phyloP scores from a whole-genome alignment of 2,113 vertebrate genomes.

The Haemorhous mexicanus region DNA sequence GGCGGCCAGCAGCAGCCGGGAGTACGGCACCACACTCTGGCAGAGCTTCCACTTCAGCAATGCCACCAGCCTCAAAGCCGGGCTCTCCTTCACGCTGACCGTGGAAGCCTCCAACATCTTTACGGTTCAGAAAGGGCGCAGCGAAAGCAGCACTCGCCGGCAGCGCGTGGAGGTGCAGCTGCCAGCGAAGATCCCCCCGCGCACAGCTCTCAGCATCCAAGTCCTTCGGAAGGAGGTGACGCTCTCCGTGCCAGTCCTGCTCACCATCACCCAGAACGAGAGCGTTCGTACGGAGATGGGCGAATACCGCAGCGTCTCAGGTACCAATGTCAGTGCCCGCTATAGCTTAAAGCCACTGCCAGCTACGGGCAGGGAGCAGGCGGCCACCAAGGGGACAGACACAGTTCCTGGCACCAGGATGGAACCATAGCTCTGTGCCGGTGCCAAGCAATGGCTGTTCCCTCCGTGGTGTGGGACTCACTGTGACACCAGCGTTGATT shows the following conservation, averaged over 20 bases:
- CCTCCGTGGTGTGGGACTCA: neutral
- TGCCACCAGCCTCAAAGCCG: slow-evolving; percentile 27
- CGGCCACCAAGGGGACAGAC: neutral
- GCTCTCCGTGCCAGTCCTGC: slow-evolving; percentile 11
- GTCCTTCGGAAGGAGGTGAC: slow-evolving; percentile 60
- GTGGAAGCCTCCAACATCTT: slow-evolving; percentile 56
- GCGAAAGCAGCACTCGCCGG: slow-evolving; percentile 35
- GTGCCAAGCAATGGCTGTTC: neutral
- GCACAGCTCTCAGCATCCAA: slow-evolving; percentile 27
- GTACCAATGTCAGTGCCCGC: slow-evolving; percentile 43
- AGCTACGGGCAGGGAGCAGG: neutral
- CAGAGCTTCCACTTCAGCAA: slow-evolving; percentile 69
- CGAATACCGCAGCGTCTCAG: slow-evolving; percentile 58
- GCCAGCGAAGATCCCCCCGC: slow-evolving; percentile 41
- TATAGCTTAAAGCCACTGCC: slow-evolving; percentile 53
- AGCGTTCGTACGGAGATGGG: slow-evolving; percentile 3
- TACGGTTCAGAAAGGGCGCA: slow-evolving; percentile 53
- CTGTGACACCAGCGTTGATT: neutral
- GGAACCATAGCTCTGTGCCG: neutral
- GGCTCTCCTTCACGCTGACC: slow-evolving; percentile 51
- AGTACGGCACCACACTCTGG: slow-evolving; percentile 42
- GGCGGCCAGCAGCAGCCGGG: slow-evolving; percentile 54
- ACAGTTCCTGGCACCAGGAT: rapidly evolving
- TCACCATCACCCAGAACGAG: slow-evolving; percentile 63
- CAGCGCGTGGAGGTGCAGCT: slow-evolving; percentile 52